Conservation (phyloP, 2,797 vertebrate genomes). For the Etheostoma perlongum region DNA sequence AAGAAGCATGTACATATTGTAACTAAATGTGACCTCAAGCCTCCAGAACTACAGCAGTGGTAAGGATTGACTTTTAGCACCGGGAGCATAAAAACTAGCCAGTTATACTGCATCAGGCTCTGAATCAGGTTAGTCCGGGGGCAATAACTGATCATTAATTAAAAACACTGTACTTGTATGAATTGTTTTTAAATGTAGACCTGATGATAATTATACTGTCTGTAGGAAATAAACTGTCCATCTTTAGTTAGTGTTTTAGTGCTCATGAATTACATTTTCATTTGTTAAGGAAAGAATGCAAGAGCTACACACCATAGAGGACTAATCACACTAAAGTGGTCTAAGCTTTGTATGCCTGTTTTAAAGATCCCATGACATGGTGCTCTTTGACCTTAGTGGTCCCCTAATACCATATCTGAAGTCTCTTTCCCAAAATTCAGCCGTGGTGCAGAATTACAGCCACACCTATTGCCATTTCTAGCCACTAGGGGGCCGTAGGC, state of each 20-base stretch:
- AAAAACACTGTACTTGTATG: background rate
- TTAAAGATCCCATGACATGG: too few species aligned
- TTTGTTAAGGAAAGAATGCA: background rate
- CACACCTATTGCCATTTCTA: too few species aligned
- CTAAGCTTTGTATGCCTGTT: background rate
- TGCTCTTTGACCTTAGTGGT: too few species aligned
- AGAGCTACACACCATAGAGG: too few species aligned
- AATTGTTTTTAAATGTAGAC: background rate
- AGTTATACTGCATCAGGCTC: background rate
- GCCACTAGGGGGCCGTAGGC: too few species aligned
- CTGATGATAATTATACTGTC: background rate
- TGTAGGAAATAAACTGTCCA: background rate
- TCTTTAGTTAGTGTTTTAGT: background rate
- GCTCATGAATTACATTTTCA: background rate
- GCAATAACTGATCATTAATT: background rate
- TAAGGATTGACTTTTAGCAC: slow-evolving; percentile 75
- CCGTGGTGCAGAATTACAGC: too few species aligned
- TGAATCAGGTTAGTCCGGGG: background rate
- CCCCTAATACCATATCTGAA: too few species aligned
- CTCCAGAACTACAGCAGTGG: slow-evolving; percentile 50
- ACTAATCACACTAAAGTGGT: background rate
- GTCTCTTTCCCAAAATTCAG: too few species aligned
- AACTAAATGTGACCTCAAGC: background rate
- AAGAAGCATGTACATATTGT: background rate
- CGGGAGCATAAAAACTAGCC: slow-evolving; percentile 26